Base-by-base conservation (phyloP, 2,888 invertebrate species). In the Mythimna lalbum region DNA sequence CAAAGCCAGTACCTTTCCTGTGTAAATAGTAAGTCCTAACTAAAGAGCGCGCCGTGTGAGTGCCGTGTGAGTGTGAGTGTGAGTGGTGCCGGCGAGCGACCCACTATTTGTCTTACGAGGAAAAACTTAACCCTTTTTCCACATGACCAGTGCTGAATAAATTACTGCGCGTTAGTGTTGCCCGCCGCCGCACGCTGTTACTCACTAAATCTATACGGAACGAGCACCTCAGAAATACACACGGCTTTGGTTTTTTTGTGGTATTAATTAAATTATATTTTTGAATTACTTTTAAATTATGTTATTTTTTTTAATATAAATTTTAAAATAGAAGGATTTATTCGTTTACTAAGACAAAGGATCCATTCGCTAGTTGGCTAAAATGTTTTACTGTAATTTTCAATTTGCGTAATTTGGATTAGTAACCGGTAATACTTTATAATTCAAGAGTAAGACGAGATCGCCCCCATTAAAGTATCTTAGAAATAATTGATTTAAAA, bases 91-190 rank as follows among this genome's bases (percentile, higher is more conserved):
- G 17, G 21, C 56, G 39, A 78, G 50, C 14, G n/a, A 21, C 33
- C 33, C 33, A 49, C 64, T 33, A 50, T 65, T 49, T 62, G n/a
- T 78, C 27, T 65, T 50, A 17, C 19, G 19, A 39, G 47, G 17
- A 63, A 57, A 55, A 78, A 50, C 57, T 50, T 27, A 52, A 63
- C 64, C 79, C 43, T 65, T 74, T 72, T 63, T 59, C 33, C 27
- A 62, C 65, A 64, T 59, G 73, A 55, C 43, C 62, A 43, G 43
- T 49, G 17, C 65, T 62, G 43, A 72, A 76, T 65, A 65, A 23
- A 76, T 72, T 62, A 65, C 57, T 33, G 21, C n/a, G 33, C 49
- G 49, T 78, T 63, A 78, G 65, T 63, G 21, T 39, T 64, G 61
- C 47, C 64, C 52, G 14, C 43, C 17, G 6, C 43, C 17, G 43